A percentile compares a stretch with the other conserved stretches of the same genome.
Evolutionary conservation across 35 echinoderm and acorn worm genomes (phyloP).

Genomic region (Patiria miniata): DNA sequence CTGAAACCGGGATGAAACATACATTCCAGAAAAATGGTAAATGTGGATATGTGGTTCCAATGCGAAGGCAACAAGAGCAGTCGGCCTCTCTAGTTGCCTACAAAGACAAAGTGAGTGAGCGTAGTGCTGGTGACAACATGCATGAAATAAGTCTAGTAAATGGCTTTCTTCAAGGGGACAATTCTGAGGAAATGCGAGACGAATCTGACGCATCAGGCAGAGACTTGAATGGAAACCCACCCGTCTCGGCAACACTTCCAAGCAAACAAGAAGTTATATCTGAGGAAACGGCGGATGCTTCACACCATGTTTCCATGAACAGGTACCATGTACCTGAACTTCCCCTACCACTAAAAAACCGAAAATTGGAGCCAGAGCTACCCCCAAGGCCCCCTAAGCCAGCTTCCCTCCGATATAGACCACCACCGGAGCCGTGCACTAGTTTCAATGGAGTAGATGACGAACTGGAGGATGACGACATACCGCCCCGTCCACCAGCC

Average conservation of each 20-base stretch:
- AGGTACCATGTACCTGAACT: not conserved
- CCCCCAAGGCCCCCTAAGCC: conserved; percentile 74
- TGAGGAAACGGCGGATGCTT: not conserved
- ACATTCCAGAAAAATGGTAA: not conserved
- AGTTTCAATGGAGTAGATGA: not conserved
- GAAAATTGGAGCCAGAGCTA: not conserved
- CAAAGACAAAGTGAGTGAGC: not conserved
- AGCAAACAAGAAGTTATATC: not conserved
- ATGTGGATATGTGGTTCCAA: conserved; percentile 2
- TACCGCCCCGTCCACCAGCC: conserved; percentile 83
- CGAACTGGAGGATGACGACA: conserved; percentile 11
- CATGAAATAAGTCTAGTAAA: not conserved
- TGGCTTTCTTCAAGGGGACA: not conserved
- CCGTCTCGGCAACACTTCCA: not conserved
- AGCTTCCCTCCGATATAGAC: conserved; percentile 34
- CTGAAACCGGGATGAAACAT: not conserved
- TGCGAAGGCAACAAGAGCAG: not conserved
- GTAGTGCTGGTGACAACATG: not conserved
- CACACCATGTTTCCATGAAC: not conserved
- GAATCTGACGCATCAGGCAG: not conserved
- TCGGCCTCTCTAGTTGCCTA: not conserved
- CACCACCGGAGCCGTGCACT: not conserved
- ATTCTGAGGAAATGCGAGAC: not conserved
- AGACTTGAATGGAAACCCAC: not conserved
- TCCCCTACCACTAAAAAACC: not conserved